These are phyloP conservation scores for Crocodylus rhombifer DNA, from an alignment of 2,797 vertebrate genomes.

Conservation along the genomic window DNA sequence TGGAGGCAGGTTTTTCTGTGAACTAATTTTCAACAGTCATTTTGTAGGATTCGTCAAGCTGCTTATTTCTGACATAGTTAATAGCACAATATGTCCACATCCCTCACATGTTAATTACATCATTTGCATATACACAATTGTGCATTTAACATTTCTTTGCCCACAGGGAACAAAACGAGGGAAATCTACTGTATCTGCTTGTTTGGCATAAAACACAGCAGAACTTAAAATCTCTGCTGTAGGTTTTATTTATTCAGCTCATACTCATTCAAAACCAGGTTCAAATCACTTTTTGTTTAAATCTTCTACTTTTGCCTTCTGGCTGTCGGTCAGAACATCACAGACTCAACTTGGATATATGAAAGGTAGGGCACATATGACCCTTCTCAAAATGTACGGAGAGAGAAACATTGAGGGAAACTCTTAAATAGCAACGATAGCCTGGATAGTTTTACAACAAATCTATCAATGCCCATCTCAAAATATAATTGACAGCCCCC, in stretches of 20 bases:
- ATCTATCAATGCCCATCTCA: constrained; percentile 2
- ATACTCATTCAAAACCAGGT: background rate
- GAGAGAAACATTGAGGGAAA: constrained; percentile 7
- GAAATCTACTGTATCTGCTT: background rate
- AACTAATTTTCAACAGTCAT: background rate
- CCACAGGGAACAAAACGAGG: constrained; percentile 19
- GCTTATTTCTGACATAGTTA: background rate
- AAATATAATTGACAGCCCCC: background rate
- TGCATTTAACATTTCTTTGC: constrained; percentile 20
- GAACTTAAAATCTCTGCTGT: background rate
- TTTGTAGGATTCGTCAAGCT: background rate
- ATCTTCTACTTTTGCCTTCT: constrained; percentile 48
- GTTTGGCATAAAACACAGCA: background rate
- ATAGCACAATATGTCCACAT: background rate
- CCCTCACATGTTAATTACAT: background rate
- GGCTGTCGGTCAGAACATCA: background rate
- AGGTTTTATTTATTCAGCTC: constrained; percentile 5
- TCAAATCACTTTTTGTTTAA: background rate
- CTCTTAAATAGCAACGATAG: constrained; percentile 17
- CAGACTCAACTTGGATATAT: rapidly evolving
- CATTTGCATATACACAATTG: background rate
- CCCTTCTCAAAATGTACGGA: background rate
- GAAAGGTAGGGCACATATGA: background rate
- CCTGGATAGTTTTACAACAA: background rate
- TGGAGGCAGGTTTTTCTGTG: background rate